phyloP scores from a whole-genome alignment of 2,113 vertebrate species.

The Alligator mississippiensis region DNA sequence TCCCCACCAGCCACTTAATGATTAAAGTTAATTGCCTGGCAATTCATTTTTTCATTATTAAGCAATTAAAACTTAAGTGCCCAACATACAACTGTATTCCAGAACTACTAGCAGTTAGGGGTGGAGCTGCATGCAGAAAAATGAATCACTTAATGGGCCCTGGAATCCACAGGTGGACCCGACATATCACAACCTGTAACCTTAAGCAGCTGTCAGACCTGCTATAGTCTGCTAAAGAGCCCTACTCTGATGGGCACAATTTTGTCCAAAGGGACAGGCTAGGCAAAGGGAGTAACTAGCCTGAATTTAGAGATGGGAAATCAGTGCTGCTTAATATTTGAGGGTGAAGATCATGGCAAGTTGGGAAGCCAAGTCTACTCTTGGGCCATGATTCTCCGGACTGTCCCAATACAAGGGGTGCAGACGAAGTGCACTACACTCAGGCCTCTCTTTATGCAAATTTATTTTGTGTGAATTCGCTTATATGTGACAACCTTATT shows the following conservation, averaged over 20 bases:
- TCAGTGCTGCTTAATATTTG: neutral
- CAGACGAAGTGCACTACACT: too few species aligned
- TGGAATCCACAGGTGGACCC: neutral
- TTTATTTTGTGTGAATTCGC: too few species aligned
- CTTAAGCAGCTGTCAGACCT: neutral
- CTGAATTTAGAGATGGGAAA: neutral
- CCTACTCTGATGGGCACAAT: neutral
- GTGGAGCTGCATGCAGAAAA: fast-evolving
- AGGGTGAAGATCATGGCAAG: neutral
- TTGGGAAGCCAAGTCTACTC: neutral
- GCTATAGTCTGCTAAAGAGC: neutral
- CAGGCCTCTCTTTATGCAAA: too few species aligned
- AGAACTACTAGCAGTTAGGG: fast-evolving
- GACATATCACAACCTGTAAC: neutral
- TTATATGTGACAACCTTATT: too few species aligned
- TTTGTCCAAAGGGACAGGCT: neutral
- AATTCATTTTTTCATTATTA: conserved; percentile 31
- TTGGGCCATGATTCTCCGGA: neutral
- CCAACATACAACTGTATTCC: neutral
- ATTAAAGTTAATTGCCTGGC: conserved; percentile 11
- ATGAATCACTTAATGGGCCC: too few species aligned
- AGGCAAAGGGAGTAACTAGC: neutral
- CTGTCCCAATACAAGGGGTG: neutral
- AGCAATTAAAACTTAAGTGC: conserved; percentile 10
- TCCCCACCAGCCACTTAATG: neutral